phyloP scores from a whole-genome alignment of 2,888 invertebrate genomes.

The Oasisia sp. region DNA sequence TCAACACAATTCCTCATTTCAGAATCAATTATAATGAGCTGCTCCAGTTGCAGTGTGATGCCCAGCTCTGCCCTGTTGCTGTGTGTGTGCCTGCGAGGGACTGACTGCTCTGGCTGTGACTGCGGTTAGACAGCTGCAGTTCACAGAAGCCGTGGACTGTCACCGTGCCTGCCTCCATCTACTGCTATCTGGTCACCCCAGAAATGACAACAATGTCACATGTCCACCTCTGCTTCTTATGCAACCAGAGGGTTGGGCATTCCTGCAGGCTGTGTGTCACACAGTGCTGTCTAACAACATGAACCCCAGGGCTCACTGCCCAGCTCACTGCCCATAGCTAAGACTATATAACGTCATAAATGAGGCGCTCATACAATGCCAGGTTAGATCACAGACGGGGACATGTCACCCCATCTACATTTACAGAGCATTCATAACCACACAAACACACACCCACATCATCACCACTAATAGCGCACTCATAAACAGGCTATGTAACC shows the following conservation, averaged over 20 bases:
- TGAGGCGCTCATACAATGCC: too few species aligned
- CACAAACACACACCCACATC: too few species aligned
- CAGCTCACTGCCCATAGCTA: not conserved
- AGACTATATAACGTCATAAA: not conserved
- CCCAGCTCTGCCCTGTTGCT: not conserved
- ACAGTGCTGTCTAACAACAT: not conserved
- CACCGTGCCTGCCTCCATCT: not conserved
- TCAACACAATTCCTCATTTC: conserved; percentile 10
- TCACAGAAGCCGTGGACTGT: not conserved
- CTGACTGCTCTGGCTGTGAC: not conserved
- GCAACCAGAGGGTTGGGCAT: not conserved
- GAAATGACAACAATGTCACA: not conserved
- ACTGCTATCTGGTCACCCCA: not conserved
- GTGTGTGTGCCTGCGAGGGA: too few species aligned
- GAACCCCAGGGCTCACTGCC: too few species aligned
- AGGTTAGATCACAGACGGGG: too few species aligned
- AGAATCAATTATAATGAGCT: not conserved
- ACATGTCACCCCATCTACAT: too few species aligned
- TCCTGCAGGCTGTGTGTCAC: not conserved
- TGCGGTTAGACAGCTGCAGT: not conserved
- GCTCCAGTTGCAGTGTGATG: not conserved
- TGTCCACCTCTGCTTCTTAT: not conserved
- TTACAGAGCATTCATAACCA: too few species aligned
- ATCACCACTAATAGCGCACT: too few species aligned
- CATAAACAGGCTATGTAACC: too few species aligned